Evolutionary conservation across 1,140 invertebrate species (phyloP).

Genomic region (Oreohelix idahoensis): DNA sequence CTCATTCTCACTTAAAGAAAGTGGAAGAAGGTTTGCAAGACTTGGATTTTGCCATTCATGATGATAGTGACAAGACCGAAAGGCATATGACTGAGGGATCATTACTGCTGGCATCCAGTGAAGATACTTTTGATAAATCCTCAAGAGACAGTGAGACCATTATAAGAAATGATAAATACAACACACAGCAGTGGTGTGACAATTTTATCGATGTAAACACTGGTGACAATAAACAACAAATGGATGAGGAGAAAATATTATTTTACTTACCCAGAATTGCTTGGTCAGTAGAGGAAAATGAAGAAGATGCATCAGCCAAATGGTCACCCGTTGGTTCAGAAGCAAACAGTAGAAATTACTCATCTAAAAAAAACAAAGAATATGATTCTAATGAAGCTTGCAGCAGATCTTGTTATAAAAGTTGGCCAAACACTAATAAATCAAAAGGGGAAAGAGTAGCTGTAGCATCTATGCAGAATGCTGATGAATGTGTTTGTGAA

Average conservation of each 20-base stretch:
- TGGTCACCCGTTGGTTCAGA: neutral
- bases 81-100: neutral
- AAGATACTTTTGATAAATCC: neutral
- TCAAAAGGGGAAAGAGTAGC: neutral
- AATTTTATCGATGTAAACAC: neutral
- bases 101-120: neutral
- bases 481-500: neutral
- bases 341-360: neutral
- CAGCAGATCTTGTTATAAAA: neutral
- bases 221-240: neutral
- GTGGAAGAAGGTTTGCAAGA: slow-evolving; percentile 2
- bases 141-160: neutral
- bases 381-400: neutral
- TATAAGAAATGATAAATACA: neutral
- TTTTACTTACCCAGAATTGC: slow-evolving; percentile 6
- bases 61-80: neutral
- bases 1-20: slow-evolving; percentile 39
- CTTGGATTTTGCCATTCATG: neutral
- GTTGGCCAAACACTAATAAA: too few relatives aligned
- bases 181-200: neutral
- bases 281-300: neutral
- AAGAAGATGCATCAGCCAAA: neutral
- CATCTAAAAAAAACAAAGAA: neutral
- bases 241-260: neutral
- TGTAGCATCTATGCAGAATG: neutral